Base-by-base conservation (phyloP, 2,888 invertebrate genomes). In the Dolichomitus sp. region DNA sequence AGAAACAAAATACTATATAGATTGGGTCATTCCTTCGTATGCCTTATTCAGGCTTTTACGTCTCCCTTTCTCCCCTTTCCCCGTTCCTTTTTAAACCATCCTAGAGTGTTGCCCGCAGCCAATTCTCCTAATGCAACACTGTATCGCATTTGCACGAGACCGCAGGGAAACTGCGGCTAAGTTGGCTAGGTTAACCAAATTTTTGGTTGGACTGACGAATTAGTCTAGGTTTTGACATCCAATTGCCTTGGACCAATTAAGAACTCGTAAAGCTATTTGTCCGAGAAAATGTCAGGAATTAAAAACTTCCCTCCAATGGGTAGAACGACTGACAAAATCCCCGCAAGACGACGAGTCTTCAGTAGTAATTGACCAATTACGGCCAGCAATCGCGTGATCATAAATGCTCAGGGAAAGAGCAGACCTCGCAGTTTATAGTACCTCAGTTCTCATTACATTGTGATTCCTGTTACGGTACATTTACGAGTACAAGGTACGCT, bases 291-390 rank as follows among this genome's bases (percentile, higher is more conserved):
- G 37, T 33, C 19, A 17, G 61, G 37, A 61, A 61, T 61, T 37
- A 7, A 40, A 19, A 40, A 37, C 17, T 61, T 61, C 6, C 6
- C 37, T 37, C 9, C 40, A 19, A 6, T 12, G 27, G n/a, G 17
- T 40, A 37, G 37, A 17, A 61, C 1, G 37, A 37, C 19, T 19
- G 19, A 40, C 61, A 37, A 61, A 57, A 81, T 73, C 17, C 40
- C 52, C 45, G 68, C 37, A 14, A 81, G 50, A 50, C 59, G 59
- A 72, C 37, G 68, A 57, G 45, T 76, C 57, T 81, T 59, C 59
- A 50, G 52, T 68, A 30, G 37, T 77, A 81, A 81, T 81, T 77
- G 81, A 63, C 73, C 81, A 81, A 81, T 81, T 81, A 77, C 37
- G 19, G 42, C 74, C 45, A 61, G 61, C 48, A 77, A 77, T 45